phyloP scores from a whole-genome alignment of 92 coral and sea anemone species.

The Plumapathes pennacea region DNA sequence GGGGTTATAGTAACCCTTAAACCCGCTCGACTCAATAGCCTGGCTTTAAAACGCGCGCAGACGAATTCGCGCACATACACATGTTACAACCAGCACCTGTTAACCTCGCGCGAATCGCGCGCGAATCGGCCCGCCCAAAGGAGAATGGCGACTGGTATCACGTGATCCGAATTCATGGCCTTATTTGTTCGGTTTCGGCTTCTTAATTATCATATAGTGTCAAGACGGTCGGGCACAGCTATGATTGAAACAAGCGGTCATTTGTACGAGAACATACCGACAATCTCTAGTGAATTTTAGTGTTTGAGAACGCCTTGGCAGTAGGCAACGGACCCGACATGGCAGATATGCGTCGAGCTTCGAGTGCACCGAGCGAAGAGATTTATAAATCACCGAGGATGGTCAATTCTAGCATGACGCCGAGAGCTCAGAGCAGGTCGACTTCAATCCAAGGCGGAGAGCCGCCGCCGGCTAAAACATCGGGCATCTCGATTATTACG shows the following conservation, averaged over 20 bases:
- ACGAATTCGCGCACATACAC: no score
- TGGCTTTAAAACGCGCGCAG: no score
- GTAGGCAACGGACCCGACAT: no score
- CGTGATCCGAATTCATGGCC: slow-evolving; percentile 62
- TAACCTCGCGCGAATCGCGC: no score
- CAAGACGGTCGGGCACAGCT: slow-evolving; percentile 84
- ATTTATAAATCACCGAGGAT: slow-evolving; percentile 76
- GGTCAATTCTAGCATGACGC: slow-evolving; percentile 74
- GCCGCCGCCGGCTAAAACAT: no score
- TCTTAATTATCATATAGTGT: slow-evolving; percentile 93
- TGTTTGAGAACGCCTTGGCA: no score
- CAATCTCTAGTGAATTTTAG: no score
- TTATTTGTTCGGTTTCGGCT: slow-evolving; percentile 83
- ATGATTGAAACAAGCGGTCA: slow-evolving; percentile 74
- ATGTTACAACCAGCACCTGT: no score
- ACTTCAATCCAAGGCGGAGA: slow-evolving; percentile 82
- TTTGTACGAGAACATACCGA: no score
- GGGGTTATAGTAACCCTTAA: no score
- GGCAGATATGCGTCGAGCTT: slow-evolving; percentile 88
- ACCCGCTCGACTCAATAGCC: no score
- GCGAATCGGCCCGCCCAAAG: slow-evolving; percentile 64
- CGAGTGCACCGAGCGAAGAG: slow-evolving; percentile 87
- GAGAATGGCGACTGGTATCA: slow-evolving; percentile 61
- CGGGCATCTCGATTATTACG: slow-evolving; percentile 30
- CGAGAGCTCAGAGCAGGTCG: no score